A percentile compares a stretch with the other conserved stretches of the same genome.
phyloP scores from a whole-genome alignment of 1,140 invertebrate genomes.

The Tenebrio molitor region DNA sequence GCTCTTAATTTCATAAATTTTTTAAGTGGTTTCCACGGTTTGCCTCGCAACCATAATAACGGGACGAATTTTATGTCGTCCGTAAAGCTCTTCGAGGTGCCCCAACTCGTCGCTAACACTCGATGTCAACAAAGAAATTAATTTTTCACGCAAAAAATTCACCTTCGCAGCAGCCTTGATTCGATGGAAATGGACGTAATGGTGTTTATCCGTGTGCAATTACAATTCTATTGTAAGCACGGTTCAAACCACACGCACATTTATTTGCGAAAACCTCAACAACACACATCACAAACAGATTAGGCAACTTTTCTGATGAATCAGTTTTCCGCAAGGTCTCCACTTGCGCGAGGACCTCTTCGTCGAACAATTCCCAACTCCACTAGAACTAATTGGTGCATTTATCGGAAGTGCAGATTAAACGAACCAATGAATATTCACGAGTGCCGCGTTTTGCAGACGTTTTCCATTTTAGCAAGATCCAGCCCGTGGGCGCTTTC shows the following conservation, averaged over 20 bases:
- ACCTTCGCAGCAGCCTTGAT: constrained; percentile 13
- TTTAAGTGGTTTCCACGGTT: background rate
- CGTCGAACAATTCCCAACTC: constrained; percentile 12
- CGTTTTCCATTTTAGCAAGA: constrained; percentile 12
- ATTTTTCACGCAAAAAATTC: constrained; percentile 30
- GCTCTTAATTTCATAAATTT: constrained; percentile 5
- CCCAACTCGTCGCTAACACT: constrained; percentile 1
- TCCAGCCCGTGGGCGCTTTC: too few relatives aligned
- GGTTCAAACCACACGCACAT: constrained; percentile 7
- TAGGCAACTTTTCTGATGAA: constrained; percentile 6
- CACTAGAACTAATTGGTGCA: constrained; percentile 14
- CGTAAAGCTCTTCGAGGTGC: background rate
- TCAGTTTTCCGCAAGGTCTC: background rate
- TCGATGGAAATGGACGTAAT: constrained; percentile 5
- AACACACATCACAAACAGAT: background rate
- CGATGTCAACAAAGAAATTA: constrained; percentile 26
- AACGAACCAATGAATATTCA: constrained; percentile 20
- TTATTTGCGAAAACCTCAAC: background rate
- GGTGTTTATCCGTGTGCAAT: constrained; percentile 15
- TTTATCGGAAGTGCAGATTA: constrained; percentile 19
- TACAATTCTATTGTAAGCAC: constrained; percentile 34
- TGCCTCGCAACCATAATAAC: background rate
- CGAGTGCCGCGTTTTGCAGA: background rate
- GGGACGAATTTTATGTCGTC: background rate
- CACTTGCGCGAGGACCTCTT: too few relatives aligned